Base-by-base conservation (phyloP, 2,113 vertebrate species). In the Chlamydotis undulata region DNA sequence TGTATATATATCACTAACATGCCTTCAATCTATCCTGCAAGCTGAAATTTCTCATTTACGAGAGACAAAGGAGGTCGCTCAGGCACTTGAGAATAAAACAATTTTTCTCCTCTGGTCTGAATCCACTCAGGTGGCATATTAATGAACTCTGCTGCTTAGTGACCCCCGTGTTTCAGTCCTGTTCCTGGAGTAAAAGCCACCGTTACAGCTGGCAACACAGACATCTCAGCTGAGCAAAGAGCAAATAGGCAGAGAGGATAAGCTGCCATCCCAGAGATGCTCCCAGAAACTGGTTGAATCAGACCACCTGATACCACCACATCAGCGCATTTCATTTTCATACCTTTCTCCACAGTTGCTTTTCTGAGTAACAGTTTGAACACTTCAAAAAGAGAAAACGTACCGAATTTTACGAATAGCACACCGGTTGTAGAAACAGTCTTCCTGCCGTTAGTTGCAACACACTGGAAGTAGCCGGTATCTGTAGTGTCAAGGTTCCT, bases 381-480 rank as follows among this genome's bases (percentile, higher is more conserved):
- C 1, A 3, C 6, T 1, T 35, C 0, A 4, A 5, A 39, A 19
- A 29, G 45, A 16, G 6, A 21, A 18, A 60, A 83, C 99, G 98
- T 97, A 99, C 99, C 99, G 3, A 99, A 99, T 91, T 99, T 99
- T 23, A 99, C 99, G 9, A 99, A 99, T 37, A 99, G 97, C 89
- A 99, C 99, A 0, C 99, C 99, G 0, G 99, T 99, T 12, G 99
- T 99, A 43, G 99, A 99, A 7, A 99, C 99, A 0, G 98, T 98
- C 35, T 98, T 99, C 52, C 98, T 98, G 95, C 96, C 98, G 9
- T 99, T 99, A 22, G 98, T 98, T 4, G 99, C 99, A 31, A 99
- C 98, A 3, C 99, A 99, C 98, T 99, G 99, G 98, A 99, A 99
- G 97, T 99, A 99, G 59, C 99, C 99, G 0, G 99, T 99, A 95